Evolutionary conservation across 1,140 invertebrate genomes (phyloP).

Genomic region (Heliconius hermathena): DNA sequence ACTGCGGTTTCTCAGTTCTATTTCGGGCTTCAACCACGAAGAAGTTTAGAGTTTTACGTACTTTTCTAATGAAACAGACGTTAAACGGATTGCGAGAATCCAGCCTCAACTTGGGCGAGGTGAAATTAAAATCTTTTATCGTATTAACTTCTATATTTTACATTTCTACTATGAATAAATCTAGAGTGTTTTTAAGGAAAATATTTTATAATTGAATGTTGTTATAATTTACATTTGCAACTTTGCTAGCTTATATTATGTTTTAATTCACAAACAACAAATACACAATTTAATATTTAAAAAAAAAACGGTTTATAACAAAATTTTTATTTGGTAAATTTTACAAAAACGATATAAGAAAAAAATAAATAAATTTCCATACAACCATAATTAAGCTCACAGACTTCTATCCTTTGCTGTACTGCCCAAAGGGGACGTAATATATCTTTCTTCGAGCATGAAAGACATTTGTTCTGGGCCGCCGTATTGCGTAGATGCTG

Average conservation of each 20-base stretch:
- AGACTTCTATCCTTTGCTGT: slow-evolving; percentile 27
- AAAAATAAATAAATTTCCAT: not conserved
- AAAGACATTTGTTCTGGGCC: slow-evolving; percentile 33
- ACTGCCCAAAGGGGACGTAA: slow-evolving; percentile 32
- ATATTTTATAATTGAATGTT: not conserved
- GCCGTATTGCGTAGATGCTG: slow-evolving; percentile 47
- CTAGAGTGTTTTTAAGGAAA: not conserved
- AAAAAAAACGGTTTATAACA: not conserved
- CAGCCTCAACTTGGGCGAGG: slow-evolving; percentile 3
- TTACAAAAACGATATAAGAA: not conserved
- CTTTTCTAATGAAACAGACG: slow-evolving; percentile 29
- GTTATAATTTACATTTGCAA: too few relatives aligned
- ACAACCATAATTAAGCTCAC: slow-evolving; percentile 26
- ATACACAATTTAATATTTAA: not conserved
- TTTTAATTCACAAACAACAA: not conserved
- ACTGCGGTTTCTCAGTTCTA: slow-evolving; percentile 22
- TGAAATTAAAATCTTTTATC: slow-evolving; percentile 35
- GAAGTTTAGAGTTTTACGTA: slow-evolving; percentile 27
- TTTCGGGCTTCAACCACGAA: slow-evolving; percentile 15
- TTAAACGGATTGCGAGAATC: slow-evolving; percentile 21
- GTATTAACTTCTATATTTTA: slow-evolving; percentile 29
- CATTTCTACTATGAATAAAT: slow-evolving; percentile 3
- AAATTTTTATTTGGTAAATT: too few relatives aligned
- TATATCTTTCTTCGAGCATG: slow-evolving; percentile 34
- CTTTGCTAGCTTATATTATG: too few relatives aligned